Evolutionary conservation across 2,888 invertebrate species (phyloP), one percentile per base, ranked within the genome.

Genomic region (Trachelus stipa): DNA sequence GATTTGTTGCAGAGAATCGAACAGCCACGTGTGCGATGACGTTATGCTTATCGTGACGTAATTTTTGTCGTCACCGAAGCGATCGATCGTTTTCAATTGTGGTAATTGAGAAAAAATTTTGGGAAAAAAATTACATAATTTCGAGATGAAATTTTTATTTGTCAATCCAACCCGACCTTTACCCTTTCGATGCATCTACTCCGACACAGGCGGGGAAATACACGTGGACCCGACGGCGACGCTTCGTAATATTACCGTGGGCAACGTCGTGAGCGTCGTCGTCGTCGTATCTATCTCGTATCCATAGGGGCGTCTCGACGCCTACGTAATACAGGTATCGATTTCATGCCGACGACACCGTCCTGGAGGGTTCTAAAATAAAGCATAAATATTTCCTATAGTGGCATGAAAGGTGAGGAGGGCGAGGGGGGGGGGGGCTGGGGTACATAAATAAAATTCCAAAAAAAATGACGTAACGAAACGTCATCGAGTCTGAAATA

Each of bases 41-140:
- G 1, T 4, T 40, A 12, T 15, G 0, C 15, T 15, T 6, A 4
- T 2, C 15, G 40, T 40, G 40, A 56, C 15, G 15, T 56, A 23
- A 56, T 23, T 23, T 6, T 0, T 9, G 23, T 23, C 4, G 23
- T 23, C 0, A 6, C 15, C 0, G 1, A 4, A 2, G 0, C 2
- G 4, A 23, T 56, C 40, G 40, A 0, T 9, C 0, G 9, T 23
- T 56, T 23, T 0, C 9, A 23, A 56, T 56, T 9, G 1, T 56
- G 6, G 9, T 23, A 40, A 40, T 40, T 15, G 0, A 23, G 0
- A 40, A 23, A 23, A 23, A 40, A 15, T 34, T 34, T 34, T 34
- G 9, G 1, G 15, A 1, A 15, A 40, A 6, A 15, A 40, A 15
- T 15, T 6, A 4, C 4, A 4, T 1, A 40, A 12, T 15, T 40